phyloP scores from a whole-genome alignment of 2,888 invertebrate species.

The Limnephilus marmoratus region DNA sequence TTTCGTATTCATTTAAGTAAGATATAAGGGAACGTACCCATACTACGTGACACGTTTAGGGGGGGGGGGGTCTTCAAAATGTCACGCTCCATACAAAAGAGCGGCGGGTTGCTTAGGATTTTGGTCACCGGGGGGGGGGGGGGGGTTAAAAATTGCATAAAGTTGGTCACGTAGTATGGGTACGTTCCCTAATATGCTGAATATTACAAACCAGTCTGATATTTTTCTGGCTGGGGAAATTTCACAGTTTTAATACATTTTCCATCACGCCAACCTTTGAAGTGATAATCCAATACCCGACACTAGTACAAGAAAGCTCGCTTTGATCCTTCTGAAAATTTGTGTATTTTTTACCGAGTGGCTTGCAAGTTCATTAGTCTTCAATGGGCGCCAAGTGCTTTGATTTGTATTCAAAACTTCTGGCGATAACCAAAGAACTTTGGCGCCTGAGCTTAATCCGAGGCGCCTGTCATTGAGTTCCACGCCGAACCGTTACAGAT shows the following conservation, averaged over 20 bases:
- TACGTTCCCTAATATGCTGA: not conserved
- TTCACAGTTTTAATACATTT: not conserved
- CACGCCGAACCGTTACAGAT: not conserved
- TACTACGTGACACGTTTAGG: no score
- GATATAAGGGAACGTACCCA: no score
- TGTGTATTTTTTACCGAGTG: not conserved
- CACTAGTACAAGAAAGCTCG: not conserved
- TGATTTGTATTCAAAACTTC: constrained; percentile 1
- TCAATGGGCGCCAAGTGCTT: not conserved
- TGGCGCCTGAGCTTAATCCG: constrained; percentile 11
- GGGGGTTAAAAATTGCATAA: no score
- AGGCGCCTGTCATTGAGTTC: not conserved
- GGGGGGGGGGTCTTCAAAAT: no score
- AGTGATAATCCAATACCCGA: not conserved
- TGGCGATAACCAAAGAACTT: constrained; percentile 10
- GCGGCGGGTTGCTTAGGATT: no score
- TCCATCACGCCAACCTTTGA: not conserved
- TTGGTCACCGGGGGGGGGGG: no score
- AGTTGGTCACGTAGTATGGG: no score
- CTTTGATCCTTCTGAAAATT: not conserved
- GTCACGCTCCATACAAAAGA: no score
- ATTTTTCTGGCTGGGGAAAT: not conserved
- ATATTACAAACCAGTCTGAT: not conserved
- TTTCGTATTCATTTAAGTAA: not conserved
- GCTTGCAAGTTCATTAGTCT: not conserved